These are phyloP conservation scores for Pyrrhosoma nymphula DNA, from an alignment of 2,888 invertebrate genomes.

Conservation along the genomic window DNA sequence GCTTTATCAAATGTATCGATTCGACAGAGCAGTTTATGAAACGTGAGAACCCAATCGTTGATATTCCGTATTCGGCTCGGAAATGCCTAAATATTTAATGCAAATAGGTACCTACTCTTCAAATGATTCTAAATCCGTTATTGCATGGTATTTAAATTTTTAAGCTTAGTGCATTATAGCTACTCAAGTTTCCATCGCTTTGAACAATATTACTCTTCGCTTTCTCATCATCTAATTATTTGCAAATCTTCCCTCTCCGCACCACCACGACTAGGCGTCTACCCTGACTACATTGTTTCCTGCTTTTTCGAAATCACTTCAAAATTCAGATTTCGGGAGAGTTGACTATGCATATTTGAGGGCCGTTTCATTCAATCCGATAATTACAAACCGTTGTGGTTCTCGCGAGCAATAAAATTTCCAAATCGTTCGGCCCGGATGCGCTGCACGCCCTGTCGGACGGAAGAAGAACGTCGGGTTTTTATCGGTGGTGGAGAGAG, in stretches of 20 bases:
- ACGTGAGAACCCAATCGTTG: no score
- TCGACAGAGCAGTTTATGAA: no score
- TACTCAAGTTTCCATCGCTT: no score
- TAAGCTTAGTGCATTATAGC: no score
- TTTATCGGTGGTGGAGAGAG: not conserved
- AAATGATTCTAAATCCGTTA: no score
- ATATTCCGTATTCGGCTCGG: no score
- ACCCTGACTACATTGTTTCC: not conserved
- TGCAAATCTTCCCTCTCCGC: not conserved
- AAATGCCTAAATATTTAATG: no score
- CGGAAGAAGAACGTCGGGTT: not conserved
- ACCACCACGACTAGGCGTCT: not conserved
- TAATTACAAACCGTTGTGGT: conserved; percentile 12
- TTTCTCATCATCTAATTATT: not conserved
- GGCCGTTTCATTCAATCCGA: conserved; percentile 13
- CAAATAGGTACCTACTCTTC: no score
- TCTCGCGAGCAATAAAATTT: conserved; percentile 13
- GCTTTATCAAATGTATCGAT: no score
- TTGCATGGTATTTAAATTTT: no score
- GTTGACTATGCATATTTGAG: conserved; percentile 32
- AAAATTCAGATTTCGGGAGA: not conserved
- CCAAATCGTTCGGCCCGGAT: not conserved
- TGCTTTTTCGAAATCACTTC: not conserved
- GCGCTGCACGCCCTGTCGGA: not conserved
- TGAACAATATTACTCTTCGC: not conserved